These are phyloP conservation scores for Lucilia sericata DNA, from an alignment of 1,140 invertebrate genomes.

Conservation along the genomic window DNA sequence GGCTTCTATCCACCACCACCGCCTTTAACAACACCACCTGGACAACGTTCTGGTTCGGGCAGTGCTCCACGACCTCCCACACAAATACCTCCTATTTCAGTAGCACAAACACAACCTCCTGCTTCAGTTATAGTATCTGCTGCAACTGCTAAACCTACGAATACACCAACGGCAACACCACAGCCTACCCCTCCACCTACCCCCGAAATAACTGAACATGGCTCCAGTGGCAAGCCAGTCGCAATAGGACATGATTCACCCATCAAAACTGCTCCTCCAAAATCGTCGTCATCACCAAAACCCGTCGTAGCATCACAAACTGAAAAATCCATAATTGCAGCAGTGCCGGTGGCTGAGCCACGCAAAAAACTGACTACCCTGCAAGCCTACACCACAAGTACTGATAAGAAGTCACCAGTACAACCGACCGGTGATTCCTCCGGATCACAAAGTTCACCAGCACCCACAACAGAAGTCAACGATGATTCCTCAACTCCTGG, in stretches of 20 bases:
- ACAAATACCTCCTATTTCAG: slow-evolving; percentile 58
- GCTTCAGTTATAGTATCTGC: slow-evolving; percentile 45
- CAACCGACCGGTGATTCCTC: slow-evolving; percentile 51
- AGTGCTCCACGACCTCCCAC: not conserved
- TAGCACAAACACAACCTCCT: not conserved
- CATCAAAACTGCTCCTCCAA: not conserved
- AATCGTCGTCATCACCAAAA: not conserved
- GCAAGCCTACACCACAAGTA: slow-evolving; percentile 55
- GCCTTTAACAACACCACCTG: slow-evolving; percentile 54
- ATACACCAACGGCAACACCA: slow-evolving; percentile 13
- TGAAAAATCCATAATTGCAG: slow-evolving; percentile 45
- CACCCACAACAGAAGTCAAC: slow-evolving; percentile 49
- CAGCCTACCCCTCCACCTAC: slow-evolving; percentile 46
- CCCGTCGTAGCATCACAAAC: not conserved
- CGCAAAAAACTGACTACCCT: slow-evolving; percentile 63
- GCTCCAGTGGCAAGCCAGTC: not conserved
- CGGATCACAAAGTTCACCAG: slow-evolving; percentile 52
- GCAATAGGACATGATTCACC: not conserved
- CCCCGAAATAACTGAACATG: slow-evolving; percentile 30
- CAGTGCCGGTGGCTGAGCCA: slow-evolving; percentile 48
- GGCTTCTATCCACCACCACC: slow-evolving; percentile 64
- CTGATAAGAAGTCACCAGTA: slow-evolving; percentile 55
- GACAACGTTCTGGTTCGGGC: not conserved
- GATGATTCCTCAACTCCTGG: slow-evolving; percentile 62
- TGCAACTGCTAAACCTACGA: slow-evolving; percentile 21